Evolutionary conservation across 1,140 invertebrate species (phyloP).

Genomic region (Achatina immaculata): DNA sequence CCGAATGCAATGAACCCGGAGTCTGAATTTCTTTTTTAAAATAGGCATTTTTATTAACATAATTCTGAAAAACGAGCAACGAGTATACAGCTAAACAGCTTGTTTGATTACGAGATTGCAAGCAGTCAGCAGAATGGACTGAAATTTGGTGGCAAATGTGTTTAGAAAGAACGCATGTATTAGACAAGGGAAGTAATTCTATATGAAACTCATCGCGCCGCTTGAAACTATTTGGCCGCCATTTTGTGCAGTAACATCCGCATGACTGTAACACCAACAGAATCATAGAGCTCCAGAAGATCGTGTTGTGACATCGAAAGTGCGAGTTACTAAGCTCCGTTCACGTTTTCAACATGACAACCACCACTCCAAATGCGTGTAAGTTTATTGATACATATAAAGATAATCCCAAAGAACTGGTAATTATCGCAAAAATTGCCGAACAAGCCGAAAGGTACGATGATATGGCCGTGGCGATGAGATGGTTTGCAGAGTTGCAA

Average conservation of each 20-base stretch:
- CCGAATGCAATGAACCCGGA: no score
- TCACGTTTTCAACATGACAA: constrained; percentile 27
- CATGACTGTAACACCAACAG: not conserved
- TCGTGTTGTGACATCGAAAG: constrained; percentile 22
- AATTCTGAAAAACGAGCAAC: no score
- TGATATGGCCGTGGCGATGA: constrained; percentile 61
- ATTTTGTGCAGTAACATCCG: constrained; percentile 29
- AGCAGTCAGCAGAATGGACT: no score
- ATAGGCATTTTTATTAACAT: no score
- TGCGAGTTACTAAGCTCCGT: constrained; percentile 1
- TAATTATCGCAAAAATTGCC: constrained; percentile 55
- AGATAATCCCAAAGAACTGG: constrained; percentile 44
- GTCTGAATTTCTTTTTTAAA: no score
- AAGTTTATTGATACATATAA: constrained; percentile 40
- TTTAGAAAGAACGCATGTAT: no score
- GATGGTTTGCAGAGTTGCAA: constrained; percentile 47
- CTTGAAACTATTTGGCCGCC: constrained; percentile 26
- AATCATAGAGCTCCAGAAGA: not conserved
- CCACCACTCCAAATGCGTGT: not conserved
- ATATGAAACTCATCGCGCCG: constrained; percentile 1
- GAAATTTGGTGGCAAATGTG: no score
- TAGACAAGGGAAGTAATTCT: constrained; percentile 25
- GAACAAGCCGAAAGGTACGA: constrained; percentile 64
- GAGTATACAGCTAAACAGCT: no score
- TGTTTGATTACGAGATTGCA: no score